Evolutionary conservation across 2,888 invertebrate species (phyloP).

Genomic region (Drosophila mulleri): DNA sequence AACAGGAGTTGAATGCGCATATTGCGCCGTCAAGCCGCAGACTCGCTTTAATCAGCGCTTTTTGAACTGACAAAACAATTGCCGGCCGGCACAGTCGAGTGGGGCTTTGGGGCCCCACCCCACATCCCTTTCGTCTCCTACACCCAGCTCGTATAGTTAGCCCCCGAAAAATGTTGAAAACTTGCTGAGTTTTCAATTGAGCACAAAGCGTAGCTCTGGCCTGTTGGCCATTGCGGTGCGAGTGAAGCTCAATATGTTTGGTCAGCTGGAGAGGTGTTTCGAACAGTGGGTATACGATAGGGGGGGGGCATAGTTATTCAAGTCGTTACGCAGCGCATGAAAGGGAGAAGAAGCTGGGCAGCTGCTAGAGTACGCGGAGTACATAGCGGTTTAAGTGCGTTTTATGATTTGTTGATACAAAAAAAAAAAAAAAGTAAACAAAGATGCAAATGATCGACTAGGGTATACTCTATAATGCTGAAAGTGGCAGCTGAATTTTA

Average conservation of each 20-base stretch:
- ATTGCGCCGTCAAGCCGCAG: slow-evolving; percentile 50
- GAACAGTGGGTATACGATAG: not conserved
- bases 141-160: slow-evolving; percentile 11
- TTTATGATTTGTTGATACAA: slow-evolving; percentile 68
- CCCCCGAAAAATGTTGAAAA: slow-evolving; percentile 60
- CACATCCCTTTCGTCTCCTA: too few species aligned
- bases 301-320: not conserved
- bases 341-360: not conserved
- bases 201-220: slow-evolving; percentile 44
- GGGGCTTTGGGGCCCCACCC: slow-evolving; percentile 9
- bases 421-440: slow-evolving; percentile 12
- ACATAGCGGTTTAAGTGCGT: slow-evolving; percentile 69
- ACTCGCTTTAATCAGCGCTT: slow-evolving; percentile 74
- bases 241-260: slow-evolving; percentile 64
- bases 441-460: not conserved
- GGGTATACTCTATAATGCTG: not conserved
- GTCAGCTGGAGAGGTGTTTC: slow-evolving; percentile 45
- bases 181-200: slow-evolving; percentile 77
- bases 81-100: slow-evolving; percentile 68
- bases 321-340: slow-evolving; percentile 10
- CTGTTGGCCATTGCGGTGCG: slow-evolving; percentile 11
- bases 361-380: slow-evolving; percentile 14
- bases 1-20: slow-evolving; percentile 55
- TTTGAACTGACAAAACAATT: slow-evolving; percentile 72
- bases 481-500: not conserved